Conservation (phyloP, 2,888 invertebrate species). For the Omphaloscelis lunosa region DNA sequence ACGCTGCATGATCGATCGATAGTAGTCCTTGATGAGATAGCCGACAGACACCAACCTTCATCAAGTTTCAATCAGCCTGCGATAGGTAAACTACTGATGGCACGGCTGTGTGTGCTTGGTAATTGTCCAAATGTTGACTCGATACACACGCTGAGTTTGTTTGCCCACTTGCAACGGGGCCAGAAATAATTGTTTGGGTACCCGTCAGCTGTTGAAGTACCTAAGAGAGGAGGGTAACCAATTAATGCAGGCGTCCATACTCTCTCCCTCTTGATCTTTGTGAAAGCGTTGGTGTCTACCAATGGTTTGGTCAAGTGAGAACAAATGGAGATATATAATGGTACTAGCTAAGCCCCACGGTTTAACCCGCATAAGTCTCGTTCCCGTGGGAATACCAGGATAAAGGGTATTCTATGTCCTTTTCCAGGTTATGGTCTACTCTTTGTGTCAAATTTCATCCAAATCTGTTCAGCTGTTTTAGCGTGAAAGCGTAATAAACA, state of each 20-base stretch:
- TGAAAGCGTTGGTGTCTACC: not conserved
- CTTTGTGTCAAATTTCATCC: no score
- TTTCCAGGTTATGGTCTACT: no score
- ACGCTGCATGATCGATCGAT: slow-evolving; percentile 20
- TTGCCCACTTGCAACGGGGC: not conserved
- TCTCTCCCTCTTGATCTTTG: not conserved
- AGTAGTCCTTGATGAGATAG: not conserved
- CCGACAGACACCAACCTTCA: not conserved
- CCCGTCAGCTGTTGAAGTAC: not conserved
- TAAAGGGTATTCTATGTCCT: no score
- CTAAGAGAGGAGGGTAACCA: not conserved
- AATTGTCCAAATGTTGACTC: slow-evolving; percentile 5
- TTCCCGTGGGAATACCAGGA: no score
- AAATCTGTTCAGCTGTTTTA: no score
- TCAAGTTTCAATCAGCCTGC: not conserved
- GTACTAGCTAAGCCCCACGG: no score
- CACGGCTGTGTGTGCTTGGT: not conserved
- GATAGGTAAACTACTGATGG: not conserved
- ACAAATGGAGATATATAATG: no score
- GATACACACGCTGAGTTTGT: not conserved
- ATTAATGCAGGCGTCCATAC: not conserved
- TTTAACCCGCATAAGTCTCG: no score
- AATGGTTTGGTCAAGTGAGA: no score
- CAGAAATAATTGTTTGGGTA: not conserved
- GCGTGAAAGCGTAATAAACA: no score